A percentile compares a stretch with the other conserved stretches of the same genome.
phyloP scores from a whole-genome alignment of 2,888 invertebrate species.

The Drosophila neotestacea region DNA sequence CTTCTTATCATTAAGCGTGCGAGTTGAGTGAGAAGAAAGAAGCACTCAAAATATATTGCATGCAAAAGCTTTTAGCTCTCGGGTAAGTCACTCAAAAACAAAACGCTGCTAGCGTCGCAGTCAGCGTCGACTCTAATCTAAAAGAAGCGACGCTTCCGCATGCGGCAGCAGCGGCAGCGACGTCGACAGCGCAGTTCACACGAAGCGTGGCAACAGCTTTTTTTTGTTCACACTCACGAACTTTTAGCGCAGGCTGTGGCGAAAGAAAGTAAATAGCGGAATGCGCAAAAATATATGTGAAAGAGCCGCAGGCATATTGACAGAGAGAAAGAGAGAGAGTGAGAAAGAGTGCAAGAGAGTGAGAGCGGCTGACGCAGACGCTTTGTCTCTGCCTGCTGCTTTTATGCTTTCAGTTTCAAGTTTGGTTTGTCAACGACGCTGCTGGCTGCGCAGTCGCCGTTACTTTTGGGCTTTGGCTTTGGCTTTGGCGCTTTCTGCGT shows the following conservation, averaged over 20 bases:
- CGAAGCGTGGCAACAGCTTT: conserved; percentile 64
- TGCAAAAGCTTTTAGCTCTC: conserved; percentile 37
- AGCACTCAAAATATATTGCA: conserved; percentile 28
- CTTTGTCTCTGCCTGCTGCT: conserved; percentile 19
- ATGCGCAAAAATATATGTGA: conserved; percentile 71
- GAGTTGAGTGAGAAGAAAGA: conserved; percentile 6
- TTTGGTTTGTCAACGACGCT: conserved; percentile 61
- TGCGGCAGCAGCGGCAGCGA: conserved; percentile 32
- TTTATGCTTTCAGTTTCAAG: conserved; percentile 73
- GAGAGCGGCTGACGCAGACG: conserved; percentile 26
- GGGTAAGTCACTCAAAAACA: conserved; percentile 43
- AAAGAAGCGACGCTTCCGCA: conserved; percentile 66
- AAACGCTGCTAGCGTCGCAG: conserved; percentile 19
- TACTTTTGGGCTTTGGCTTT: conserved; percentile 45
- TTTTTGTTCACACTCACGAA: conserved; percentile 36
- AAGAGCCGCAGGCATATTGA: conserved; percentile 39
- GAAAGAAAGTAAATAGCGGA: conserved; percentile 78
- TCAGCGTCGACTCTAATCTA: conserved; percentile 16
- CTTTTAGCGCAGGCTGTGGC: conserved; percentile 66
- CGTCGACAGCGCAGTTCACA: conserved; percentile 44
- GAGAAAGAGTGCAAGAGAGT: conserved; percentile 21
- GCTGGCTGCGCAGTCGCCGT: conserved; percentile 64
- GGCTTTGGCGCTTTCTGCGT: conserved; percentile 67
- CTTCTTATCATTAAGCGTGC: conserved; percentile 37
- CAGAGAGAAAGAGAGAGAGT: conserved; percentile 11